Evolutionary conservation across 2,113 vertebrate species (phyloP).

Genomic region (Leiothrix lutea): DNA sequence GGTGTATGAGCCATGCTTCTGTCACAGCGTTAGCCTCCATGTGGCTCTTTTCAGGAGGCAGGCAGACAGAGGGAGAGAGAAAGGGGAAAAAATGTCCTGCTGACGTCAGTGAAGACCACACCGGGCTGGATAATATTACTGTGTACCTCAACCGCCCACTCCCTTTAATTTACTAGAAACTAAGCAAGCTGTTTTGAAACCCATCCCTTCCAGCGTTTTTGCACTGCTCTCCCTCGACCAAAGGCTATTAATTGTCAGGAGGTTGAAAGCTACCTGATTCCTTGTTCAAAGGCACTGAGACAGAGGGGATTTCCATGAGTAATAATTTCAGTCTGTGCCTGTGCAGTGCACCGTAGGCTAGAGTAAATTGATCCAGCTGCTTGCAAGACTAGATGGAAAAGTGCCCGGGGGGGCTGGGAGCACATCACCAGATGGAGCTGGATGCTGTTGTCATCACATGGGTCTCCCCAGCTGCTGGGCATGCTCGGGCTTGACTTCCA

Average conservation of each 20-base stretch:
- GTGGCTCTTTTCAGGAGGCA: constrained; percentile 6
- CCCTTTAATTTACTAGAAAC: constrained; percentile 72
- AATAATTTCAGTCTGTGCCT: constrained; percentile 73
- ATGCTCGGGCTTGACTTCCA: constrained; percentile 72
- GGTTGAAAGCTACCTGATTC: constrained; percentile 74
- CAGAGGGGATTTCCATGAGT: constrained; percentile 80
- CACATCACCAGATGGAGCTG: constrained; percentile 83
- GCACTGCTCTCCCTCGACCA: constrained; percentile 21
- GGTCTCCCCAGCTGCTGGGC: constrained; percentile 78
- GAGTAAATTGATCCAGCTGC: constrained; percentile 88
- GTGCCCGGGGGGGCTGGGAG: constrained; percentile 69
- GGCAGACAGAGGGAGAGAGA: not conserved
- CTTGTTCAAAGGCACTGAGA: constrained; percentile 65
- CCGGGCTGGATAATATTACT: constrained; percentile 59
- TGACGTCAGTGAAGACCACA: constrained; percentile 72
- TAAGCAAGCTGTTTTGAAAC: constrained; percentile 61
- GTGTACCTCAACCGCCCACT: constrained; percentile 63
- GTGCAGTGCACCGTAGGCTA: constrained; percentile 65
- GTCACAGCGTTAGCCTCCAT: constrained; percentile 19
- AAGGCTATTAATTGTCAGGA: constrained; percentile 65
- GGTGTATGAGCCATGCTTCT: constrained; percentile 11
- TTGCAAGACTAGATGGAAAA: constrained; percentile 86
- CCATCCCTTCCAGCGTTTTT: constrained; percentile 34
- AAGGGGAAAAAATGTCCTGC: not conserved
- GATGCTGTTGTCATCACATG: constrained; percentile 80